Percentiles rank a stretch among this genome's conserved stretches.
These are phyloP conservation scores for Creontiades dilutus DNA, from an alignment of 2,888 invertebrate genomes.

Conservation along the genomic window DNA sequence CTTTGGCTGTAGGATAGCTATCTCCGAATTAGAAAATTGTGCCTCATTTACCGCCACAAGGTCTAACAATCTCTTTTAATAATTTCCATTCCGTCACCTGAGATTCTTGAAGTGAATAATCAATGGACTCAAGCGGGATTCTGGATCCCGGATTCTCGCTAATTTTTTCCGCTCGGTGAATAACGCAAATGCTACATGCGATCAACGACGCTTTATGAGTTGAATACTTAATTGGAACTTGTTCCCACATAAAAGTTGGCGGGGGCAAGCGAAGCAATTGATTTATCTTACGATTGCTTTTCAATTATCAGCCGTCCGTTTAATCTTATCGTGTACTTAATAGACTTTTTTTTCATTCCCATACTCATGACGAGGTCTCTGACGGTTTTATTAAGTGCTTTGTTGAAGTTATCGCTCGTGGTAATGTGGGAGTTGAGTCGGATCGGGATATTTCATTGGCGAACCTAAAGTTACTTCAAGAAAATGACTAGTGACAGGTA, in stretches of 20 bases:
- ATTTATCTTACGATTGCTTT: background rate
- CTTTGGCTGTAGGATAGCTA: too few species aligned
- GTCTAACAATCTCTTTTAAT: too few species aligned
- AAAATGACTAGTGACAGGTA: too few species aligned
- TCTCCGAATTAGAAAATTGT: too few species aligned
- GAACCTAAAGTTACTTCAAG: too few species aligned
- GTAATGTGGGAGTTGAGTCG: too few species aligned
- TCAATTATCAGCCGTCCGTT: constrained; percentile 11
- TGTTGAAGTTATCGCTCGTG: too few species aligned
- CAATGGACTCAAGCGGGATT: background rate
- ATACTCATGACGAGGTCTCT: background rate
- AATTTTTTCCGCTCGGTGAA: background rate
- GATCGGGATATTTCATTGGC: too few species aligned
- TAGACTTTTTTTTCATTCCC: constrained; percentile 5
- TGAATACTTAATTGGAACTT: constrained; percentile 34
- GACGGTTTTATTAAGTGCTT: background rate
- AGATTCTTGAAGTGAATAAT: too few species aligned
- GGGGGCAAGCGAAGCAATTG: background rate
- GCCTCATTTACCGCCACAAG: too few species aligned
- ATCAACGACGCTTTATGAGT: background rate
- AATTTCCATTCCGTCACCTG: too few species aligned
- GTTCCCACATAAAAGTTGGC: background rate
- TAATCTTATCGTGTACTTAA: background rate
- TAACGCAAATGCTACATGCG: background rate
- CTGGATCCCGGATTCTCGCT: background rate